These are phyloP conservation scores for Drosophila rellima DNA, from an alignment of 2,888 invertebrate genomes.

Conservation along the genomic window DNA sequence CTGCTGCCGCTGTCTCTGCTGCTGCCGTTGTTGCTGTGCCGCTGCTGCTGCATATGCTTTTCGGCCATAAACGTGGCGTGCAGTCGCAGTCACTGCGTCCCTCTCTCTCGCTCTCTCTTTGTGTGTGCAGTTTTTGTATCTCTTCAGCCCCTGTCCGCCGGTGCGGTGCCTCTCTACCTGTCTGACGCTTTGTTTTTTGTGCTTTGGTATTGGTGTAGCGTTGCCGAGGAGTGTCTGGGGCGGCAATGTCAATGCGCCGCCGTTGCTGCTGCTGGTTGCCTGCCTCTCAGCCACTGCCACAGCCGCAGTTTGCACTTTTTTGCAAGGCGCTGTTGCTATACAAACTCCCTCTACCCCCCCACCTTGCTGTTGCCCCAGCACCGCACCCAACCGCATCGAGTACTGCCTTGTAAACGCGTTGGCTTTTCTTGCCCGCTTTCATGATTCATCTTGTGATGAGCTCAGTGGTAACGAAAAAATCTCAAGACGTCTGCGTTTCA, in stretches of 20 bases:
- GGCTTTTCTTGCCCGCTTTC: constrained; percentile 55
- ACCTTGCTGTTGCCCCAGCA: neutral
- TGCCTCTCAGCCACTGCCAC: constrained; percentile 26
- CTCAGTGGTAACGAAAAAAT: constrained; percentile 42
- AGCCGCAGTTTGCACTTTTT: constrained; percentile 64
- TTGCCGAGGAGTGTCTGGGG: constrained; percentile 63
- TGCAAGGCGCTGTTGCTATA: constrained; percentile 68
- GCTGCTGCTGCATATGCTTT: constrained; percentile 63
- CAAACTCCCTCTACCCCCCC: constrained; percentile 30
- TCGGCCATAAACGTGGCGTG: constrained; percentile 65
- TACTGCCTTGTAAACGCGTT: constrained; percentile 55
- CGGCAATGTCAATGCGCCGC: constrained; percentile 79
- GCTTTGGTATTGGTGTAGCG: constrained; percentile 51
- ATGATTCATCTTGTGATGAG: constrained; percentile 74
- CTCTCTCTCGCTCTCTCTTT: constrained; percentile 14
- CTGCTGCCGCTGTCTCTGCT: constrained; percentile 21
- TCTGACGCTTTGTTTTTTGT: constrained; percentile 68
- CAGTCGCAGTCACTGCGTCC: constrained; percentile 46
- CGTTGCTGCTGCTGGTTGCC: constrained; percentile 32
- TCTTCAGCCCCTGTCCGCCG: constrained; percentile 20
- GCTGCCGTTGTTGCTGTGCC: constrained; percentile 13
- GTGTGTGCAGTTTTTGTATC: constrained; percentile 27
- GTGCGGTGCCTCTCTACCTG: constrained; percentile 59
- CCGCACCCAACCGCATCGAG: constrained; percentile 18
- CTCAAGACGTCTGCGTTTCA: constrained; percentile 40